phyloP scores from a whole-genome alignment of 1,140 invertebrate species.

The Oreohelix idahoensis region DNA sequence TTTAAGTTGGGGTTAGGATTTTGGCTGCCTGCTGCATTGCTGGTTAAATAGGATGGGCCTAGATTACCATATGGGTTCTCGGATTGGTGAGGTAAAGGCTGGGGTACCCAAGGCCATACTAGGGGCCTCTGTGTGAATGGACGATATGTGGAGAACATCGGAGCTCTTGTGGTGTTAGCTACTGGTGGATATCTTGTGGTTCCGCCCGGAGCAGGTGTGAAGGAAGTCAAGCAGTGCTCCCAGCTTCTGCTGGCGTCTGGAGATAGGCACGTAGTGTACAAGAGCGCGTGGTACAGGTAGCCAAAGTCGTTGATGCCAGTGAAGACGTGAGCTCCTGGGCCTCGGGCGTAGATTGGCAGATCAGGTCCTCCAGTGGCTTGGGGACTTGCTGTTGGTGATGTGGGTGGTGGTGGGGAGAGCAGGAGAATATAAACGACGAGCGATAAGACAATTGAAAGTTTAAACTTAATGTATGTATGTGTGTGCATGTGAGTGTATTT shows the following conservation, averaged over 20 bases:
- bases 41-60: background rate
- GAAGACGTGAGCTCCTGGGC: background rate
- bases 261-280: slow-evolving; percentile 2
- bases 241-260: background rate
- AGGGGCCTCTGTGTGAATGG: background rate
- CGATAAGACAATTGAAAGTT: no score
- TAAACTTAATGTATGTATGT: no score
- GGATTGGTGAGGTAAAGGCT: background rate
- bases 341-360: slow-evolving; percentile 3
- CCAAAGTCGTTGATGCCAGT: background rate
- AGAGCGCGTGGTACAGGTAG: slow-evolving; percentile 13
- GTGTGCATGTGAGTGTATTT: no score
- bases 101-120: background rate
- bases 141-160: background rate
- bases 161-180: background rate
- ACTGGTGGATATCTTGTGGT: background rate
- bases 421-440: no score
- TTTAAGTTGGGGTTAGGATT: no score
- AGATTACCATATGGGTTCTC: slow-evolving; percentile 1
- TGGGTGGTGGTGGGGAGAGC: no score
- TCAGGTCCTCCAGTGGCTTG: slow-evolving; percentile 5
- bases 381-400: background rate
- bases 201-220: background rate
- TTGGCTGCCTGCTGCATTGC: background rate
- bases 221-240: background rate